Conservation (phyloP, 2,888 invertebrate species). For the Andrena chrysosceles region DNA sequence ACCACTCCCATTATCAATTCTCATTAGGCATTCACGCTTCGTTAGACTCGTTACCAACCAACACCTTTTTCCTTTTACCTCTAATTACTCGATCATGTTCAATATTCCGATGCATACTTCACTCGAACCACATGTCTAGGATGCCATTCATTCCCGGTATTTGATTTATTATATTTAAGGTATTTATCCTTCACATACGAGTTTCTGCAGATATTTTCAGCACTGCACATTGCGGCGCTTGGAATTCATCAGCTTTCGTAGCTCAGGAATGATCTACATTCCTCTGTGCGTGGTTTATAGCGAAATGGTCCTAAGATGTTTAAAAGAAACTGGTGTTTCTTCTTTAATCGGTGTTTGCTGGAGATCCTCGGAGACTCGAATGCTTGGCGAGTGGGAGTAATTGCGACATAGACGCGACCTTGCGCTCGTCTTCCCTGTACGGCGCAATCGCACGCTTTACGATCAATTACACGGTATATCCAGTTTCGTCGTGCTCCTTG, state of each 20-base stretch:
- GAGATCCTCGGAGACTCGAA: conserved; percentile 52
- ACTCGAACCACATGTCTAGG: background rate
- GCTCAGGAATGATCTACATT: background rate
- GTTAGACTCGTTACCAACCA: background rate
- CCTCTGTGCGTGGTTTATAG: background rate
- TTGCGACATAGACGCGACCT: conserved; percentile 77
- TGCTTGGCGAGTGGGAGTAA: conserved; percentile 75
- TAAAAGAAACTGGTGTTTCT: background rate
- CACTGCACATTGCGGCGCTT: background rate
- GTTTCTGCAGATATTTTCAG: background rate
- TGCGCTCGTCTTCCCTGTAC: conserved; percentile 77
- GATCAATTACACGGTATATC: conserved; percentile 71
- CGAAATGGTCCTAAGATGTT: background rate
- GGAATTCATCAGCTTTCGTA: background rate
- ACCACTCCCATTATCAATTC: background rate
- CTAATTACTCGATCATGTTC: conserved; percentile 1
- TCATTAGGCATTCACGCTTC: background rate
- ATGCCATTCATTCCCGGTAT: background rate
- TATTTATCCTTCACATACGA: background rate
- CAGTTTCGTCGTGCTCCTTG: conserved; percentile 69
- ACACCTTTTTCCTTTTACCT: background rate
- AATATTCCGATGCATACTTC: background rate
- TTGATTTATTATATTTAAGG: conserved; percentile 1
- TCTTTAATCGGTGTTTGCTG: background rate
- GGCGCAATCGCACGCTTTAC: conserved; percentile 70